Evolutionary conservation across 2,888 invertebrate genomes (phyloP), one percentile per base, ranked within the genome.

Genomic region (Pandemis cinnamomeana): DNA sequence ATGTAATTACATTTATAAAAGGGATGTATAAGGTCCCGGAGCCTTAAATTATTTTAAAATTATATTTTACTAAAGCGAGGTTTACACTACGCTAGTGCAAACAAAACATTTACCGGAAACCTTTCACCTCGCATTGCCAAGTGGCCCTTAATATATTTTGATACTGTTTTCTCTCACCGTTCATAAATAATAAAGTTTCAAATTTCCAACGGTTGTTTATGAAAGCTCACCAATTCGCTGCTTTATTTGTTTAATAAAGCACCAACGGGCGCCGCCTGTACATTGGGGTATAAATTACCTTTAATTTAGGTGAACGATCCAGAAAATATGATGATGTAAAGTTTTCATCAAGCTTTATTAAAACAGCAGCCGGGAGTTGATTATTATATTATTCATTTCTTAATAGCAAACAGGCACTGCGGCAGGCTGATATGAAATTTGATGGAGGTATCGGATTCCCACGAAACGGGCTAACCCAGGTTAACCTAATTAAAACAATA

Each of bases 171-270:
- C 85, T 84, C 82, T 81, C 78, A 83, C 80, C 83, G 84, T 84
- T 83, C 83, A 84, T 89, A 87, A 89, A 89, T 88, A 89, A 88
- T 86, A 88, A 90, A 89, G 86, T 87, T 89, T 86, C 83, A 86
- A 88, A 89, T 87, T 89, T 89, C 85, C 85, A 85, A 86, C 85
- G 84, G 87, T 87, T 89, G 89, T 89, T 91, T 89, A 89, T 86
- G 87, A 87, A 86, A 87, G 86, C 87, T 83, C 84, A 85, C 87
- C 88, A 87, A 91, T 91, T 92, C 89, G 90, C 91, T 91, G 89
- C 89, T 88, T 92, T 91, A 91, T 92, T 91, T 90, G 90, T 90
- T 91, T 91, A 91, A 91, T 92, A 92, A 92, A 91, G 91, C 91
- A 87, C 82, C 79, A 87, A 87, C 87, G 82, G 83, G 89, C 88